Percentiles rank a stretch among this genome's conserved stretches.
phyloP scores from a whole-genome alignment of 1,140 invertebrate genomes.

The Chrysopa pallens region DNA sequence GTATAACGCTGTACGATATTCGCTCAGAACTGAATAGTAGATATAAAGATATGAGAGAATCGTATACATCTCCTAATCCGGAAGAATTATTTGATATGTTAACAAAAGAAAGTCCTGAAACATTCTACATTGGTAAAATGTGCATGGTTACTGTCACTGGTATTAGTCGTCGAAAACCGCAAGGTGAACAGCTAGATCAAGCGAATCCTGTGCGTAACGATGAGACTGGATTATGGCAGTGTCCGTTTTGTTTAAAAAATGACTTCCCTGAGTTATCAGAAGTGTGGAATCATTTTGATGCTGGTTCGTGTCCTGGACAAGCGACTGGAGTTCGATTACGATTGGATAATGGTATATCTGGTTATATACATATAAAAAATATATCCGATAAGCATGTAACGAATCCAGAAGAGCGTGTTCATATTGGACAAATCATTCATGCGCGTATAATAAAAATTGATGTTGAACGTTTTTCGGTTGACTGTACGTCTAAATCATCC shows the following conservation, averaged over 20 bases:
- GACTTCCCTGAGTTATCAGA: conserved; percentile 90
- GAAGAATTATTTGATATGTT: conserved; percentile 89
- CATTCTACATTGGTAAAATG: conserved; percentile 85
- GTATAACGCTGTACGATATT: conserved; percentile 95
- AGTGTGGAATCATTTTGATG: conserved; percentile 97
- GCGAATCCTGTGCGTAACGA: conserved; percentile 90
- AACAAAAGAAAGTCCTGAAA: conserved; percentile 91
- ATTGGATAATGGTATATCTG: conserved; percentile 84
- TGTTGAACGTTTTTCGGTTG: conserved; percentile 83
- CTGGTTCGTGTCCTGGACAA: conserved; percentile 85
- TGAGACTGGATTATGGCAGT: conserved; percentile 89
- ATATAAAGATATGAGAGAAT: conserved; percentile 82
- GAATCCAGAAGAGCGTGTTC: conserved; percentile 84
- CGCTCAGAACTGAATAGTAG: conserved; percentile 85
- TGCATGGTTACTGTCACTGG: conserved; percentile 55
- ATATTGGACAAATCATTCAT: conserved; percentile 73
- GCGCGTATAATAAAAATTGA: conserved; percentile 93
- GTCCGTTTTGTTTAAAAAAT: conserved; percentile 91
- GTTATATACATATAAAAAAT: conserved; percentile 91
- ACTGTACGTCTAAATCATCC: conserved; percentile 84
- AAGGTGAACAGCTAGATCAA: conserved; percentile 83
- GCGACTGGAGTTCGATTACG: conserved; percentile 78
- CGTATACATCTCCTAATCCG: conserved; percentile 58
- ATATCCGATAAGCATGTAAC: conserved; percentile 86
- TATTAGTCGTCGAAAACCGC: conserved; percentile 74